Percentiles rank a stretch among this genome's conserved stretches.
Evolutionary conservation across 1,140 invertebrate species (phyloP).

Genomic region (Trichomalopsis sarcophagae): DNA sequence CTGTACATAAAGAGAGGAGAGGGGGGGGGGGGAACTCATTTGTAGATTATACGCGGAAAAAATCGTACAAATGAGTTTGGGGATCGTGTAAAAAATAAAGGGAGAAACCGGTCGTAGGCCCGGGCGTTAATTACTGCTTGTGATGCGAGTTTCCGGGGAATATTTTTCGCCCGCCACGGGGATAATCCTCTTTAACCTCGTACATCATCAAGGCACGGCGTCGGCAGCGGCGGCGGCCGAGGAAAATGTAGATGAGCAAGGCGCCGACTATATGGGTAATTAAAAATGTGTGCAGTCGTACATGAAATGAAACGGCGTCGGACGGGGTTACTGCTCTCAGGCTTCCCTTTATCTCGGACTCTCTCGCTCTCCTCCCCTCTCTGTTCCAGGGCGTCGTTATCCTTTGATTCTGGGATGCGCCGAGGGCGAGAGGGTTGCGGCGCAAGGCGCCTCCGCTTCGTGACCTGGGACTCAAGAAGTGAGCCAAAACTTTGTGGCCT

Average conservation of each 20-base stretch:
- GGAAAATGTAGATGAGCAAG: conserved; percentile 15
- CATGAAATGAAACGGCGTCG: conserved; percentile 52
- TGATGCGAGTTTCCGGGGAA: neutral
- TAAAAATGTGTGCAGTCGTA: conserved; percentile 54
- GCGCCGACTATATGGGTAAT: conserved; percentile 45
- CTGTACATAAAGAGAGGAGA: neutral
- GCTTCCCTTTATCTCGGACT: conserved; percentile 35
- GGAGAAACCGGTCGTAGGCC: neutral
- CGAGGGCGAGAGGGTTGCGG: neutral
- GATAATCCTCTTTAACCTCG: conserved; percentile 14
- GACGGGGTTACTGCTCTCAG: conserved; percentile 50
- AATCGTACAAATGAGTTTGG: neutral
- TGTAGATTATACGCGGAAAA: neutral
- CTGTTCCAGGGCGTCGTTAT: conserved; percentile 51
- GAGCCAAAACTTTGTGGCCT: neutral
- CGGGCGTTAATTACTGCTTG: conserved; percentile 18
- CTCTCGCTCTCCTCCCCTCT: neutral
- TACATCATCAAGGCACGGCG: neutral
- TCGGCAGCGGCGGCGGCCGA: neutral
- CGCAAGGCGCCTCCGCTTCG: neutral
- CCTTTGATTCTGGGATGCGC: conserved; percentile 34
- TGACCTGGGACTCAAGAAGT: conserved; percentile 23
- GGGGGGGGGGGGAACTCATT: neutral
- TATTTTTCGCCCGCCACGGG: neutral
- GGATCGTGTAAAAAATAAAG: neutral